phyloP scores from a whole-genome alignment of 2,113 vertebrate species.

The Romanogobio albipinnatus region DNA sequence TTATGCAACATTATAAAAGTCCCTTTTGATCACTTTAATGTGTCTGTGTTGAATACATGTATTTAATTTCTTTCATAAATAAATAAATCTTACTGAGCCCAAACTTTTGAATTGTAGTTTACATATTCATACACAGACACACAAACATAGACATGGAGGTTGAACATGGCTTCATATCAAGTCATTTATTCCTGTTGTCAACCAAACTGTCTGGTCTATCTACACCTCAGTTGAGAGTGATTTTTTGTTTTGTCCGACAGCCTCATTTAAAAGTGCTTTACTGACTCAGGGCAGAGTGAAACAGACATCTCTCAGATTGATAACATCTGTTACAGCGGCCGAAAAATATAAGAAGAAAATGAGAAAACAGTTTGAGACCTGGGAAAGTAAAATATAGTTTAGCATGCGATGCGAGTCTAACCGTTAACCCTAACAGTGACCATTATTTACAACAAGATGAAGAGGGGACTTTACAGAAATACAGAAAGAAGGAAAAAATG shows the following conservation, averaged over 20 bases:
- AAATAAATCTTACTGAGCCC: background rate
- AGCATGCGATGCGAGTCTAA: background rate
- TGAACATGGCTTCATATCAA: background rate
- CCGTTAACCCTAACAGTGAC: background rate
- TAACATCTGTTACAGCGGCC: slow-evolving; percentile 39
- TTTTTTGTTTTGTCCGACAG: slow-evolving; percentile 6
- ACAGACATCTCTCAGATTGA: slow-evolving; percentile 35
- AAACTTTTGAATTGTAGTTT: background rate
- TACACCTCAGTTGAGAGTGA: background rate
- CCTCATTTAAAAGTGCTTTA: slow-evolving; percentile 39
- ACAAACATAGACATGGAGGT: too few species aligned
- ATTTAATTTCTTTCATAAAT: background rate
- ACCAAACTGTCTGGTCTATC: slow-evolving; percentile 1
- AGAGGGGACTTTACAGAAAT: background rate
- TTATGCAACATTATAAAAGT: too few species aligned
- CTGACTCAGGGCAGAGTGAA: slow-evolving; percentile 26
- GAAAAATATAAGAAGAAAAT: slow-evolving; percentile 19
- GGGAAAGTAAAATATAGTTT: slow-evolving; percentile 21
- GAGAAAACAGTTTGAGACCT: slow-evolving; percentile 3
- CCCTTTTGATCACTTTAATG: too few species aligned
- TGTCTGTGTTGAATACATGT: too few species aligned
- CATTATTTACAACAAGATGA: slow-evolving; percentile 25
- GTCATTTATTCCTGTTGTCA: slow-evolving; percentile 4
- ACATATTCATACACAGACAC: background rate
- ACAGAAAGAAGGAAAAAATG: background rate